Conservation (phyloP, 2,888 invertebrate genomes). For the Toxonevra muliebris region DNA sequence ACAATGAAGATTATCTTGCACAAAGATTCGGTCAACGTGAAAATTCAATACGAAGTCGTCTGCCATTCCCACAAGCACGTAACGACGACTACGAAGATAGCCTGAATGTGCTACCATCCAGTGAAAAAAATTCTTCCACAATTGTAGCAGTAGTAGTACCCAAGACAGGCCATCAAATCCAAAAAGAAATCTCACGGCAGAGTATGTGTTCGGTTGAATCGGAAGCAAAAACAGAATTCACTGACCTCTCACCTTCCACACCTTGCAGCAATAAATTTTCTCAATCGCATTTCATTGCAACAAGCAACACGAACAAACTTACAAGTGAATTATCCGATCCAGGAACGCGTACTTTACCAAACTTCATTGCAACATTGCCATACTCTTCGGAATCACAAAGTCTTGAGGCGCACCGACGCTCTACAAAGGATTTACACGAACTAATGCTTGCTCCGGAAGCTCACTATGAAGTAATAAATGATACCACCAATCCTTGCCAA, state of each 20-base stretch:
- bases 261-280: conserved; percentile 56
- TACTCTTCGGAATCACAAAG: conserved; percentile 65
- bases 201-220: conserved; percentile 65
- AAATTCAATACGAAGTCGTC: conserved; percentile 70
- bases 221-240: conserved; percentile 65
- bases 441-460: conserved; percentile 70
- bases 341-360: conserved; percentile 41
- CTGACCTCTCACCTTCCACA: conserved; percentile 64
- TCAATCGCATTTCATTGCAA: conserved; percentile 42
- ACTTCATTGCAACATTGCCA: conserved; percentile 62
- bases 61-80: conserved; percentile 68
- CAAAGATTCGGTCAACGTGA: conserved; percentile 70
- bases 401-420: conserved; percentile 63
- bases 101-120: conserved; percentile 36
- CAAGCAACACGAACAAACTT: conserved; percentile 31
- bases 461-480: conserved; percentile 69
- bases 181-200: conserved; percentile 61
- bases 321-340: not conserved
- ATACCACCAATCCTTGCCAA: conserved; percentile 38
- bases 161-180: conserved; percentile 38
- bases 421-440: conserved; percentile 62
- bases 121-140: conserved; percentile 43
- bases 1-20: conserved; percentile 70
- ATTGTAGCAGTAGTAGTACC: conserved; percentile 41
- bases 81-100: conserved; percentile 61